Evolutionary conservation across 1,140 invertebrate species (phyloP), one percentile per base, ranked within the genome.

Genomic region (Bombus confusus): DNA sequence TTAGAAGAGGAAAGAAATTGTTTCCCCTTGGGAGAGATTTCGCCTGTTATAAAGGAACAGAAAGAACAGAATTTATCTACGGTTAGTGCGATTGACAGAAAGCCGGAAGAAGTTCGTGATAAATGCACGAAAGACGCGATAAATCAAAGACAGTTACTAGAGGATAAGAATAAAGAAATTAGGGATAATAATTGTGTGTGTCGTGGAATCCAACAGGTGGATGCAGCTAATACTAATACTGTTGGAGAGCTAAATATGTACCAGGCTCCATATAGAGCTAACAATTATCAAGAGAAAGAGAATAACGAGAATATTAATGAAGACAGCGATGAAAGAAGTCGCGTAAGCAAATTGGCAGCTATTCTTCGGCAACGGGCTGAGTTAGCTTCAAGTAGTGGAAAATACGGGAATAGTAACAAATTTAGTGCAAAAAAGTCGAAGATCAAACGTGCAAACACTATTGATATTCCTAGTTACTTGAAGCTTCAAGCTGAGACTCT

Each of bases 391-490:
- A 15, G 88, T 87, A 66, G 86, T 81, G 28, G 90, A 41, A 91
- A 93, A 47, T 91, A 93, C 57, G 62, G 15, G 2, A 31, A 18
- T 28, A 18, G 25, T 3, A 96, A 96, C 85, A 95, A 97, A 87
- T 97, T 97, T 86, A 96, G 94, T 57, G 96, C 94, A 62, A 97
- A 97, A 89, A 97, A 97, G 90, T 95, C 96, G 8, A 96, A 97
- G 88, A 98, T 98, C 96, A 98, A 98, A 95, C 95, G 98, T 39
- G 98, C 98, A 0, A 98, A 98, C 84, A 98, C 98, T 4, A 98
- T 98, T 85, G 98, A 98, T 91, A 98, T 98, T 91, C 97, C 97
- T 1, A 97, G 97, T 92, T 97, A 95, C 66, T 66, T 94, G n/a
- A 94, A 95, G 37, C 85, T 95, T 0, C 94, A 95, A 34, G 81